Base-by-base conservation (phyloP, 2,797 vertebrate species). In the Lutjanus argentimaculatus region DNA sequence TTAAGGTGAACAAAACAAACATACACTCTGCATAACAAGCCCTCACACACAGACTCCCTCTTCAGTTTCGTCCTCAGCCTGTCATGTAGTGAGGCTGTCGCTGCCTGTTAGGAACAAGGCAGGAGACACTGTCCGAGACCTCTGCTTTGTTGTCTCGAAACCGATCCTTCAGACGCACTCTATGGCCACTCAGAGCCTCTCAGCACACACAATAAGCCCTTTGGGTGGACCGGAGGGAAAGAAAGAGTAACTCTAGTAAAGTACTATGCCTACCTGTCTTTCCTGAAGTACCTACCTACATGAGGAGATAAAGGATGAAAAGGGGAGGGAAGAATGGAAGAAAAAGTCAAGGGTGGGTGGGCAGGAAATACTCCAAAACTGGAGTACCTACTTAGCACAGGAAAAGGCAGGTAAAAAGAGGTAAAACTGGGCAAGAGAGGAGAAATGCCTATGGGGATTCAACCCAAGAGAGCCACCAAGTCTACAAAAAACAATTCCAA, bases 81-180 rank as follows among this genome's bases (percentile, higher is more conserved):
- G 90, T 89, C 88, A 85, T 93, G 89, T 90, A 77, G 75, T 53
- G 66, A 85, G 75, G 66, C 72, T 88, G 79, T 90, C 22, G 59
- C 66, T 85, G 80, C 84, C 74, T 80, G 80, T 66, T 72, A 72
- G 58, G 78, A 92, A 93, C 93, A 94, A 90, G 90, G 66, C 80
- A 57, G 71, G 89, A 90, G 91, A 91, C 92, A 83, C 83, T 79
- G 84, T 86, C 82, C 82, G 59, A 88, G 93, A 93, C 89, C 91
- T 88, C 67, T 78, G 86, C 91, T 94, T 95, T 94, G 93, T 94
- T 83, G 63, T 83, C 81, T 73, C 62, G 93, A 92, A 94, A 93
- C 75, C 9, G 81, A 95, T 93, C 92, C 82, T 66, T 67, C 81
- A 89, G 85, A 91, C 83, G 76, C 87, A 85, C 88, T 93, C 86